Evolutionary conservation across 2,797 vertebrate species (phyloP).

Genomic region (Girardinus metallicus): DNA sequence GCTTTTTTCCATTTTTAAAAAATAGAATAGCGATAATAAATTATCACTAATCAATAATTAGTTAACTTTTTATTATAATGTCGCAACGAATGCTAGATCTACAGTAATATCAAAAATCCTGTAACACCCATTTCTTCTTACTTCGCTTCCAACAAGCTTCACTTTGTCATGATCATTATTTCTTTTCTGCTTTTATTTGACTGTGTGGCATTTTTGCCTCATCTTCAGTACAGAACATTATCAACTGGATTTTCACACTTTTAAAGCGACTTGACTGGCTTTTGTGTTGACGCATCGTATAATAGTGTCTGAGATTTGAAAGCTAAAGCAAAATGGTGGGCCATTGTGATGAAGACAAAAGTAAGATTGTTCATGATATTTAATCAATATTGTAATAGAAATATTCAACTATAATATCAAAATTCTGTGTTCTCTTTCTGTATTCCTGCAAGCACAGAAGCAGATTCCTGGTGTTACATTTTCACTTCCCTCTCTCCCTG

Average conservation of each 20-base stretch:
- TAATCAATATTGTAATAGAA: neutral
- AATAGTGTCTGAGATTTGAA: neutral
- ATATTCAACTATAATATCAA: neutral
- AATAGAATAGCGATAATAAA: neutral
- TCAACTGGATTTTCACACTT: neutral
- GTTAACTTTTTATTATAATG: neutral
- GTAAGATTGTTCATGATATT: neutral
- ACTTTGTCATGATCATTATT: neutral
- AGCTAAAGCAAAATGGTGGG: neutral
- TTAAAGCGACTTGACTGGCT: neutral
- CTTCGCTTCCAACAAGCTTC: neutral
- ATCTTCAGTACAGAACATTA: neutral
- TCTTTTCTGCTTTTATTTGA: neutral
- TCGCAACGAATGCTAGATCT: neutral
- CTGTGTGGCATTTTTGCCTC: neutral
- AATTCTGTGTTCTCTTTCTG: neutral
- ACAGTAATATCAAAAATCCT: neutral
- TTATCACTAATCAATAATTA: neutral
- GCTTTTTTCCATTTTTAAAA: neutral
- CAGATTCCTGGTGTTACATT: neutral
- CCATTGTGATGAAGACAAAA: neutral
- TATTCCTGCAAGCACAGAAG: neutral
- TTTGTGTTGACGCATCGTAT: neutral
- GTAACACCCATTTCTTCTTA: neutral
- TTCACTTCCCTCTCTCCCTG: neutral